Percentiles rank a stretch among this genome's conserved stretches.
Evolutionary conservation across 2,888 invertebrate genomes (phyloP).

Genomic region (Pollenia amentaria): DNA sequence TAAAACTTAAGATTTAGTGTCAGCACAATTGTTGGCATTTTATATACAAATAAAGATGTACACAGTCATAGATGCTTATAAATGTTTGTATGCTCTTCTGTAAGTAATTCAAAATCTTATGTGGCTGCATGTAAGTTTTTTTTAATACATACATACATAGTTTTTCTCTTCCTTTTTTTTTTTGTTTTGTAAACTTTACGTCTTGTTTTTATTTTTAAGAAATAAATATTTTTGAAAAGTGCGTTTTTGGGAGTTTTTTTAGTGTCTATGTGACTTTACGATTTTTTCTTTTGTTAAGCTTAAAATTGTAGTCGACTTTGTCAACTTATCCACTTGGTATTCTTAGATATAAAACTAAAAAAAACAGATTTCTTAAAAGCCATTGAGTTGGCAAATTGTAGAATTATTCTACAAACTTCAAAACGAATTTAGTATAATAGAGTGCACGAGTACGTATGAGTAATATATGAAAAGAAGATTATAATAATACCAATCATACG

Average conservation of each 20-base stretch:
- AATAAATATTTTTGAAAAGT: slow-evolving; percentile 45
- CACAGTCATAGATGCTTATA: slow-evolving; percentile 2
- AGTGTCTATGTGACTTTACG: slow-evolving; percentile 27
- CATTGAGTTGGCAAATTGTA: slow-evolving; percentile 14
- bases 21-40: slow-evolving; percentile 70
- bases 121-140: neutral
- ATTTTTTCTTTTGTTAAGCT: slow-evolving; percentile 30
- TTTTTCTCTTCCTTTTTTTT: neutral
- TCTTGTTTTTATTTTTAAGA: slow-evolving; percentile 14
- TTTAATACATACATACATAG: neutral
- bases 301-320: slow-evolving; percentile 17
- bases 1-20: slow-evolving; percentile 73
- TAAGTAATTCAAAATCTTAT: slow-evolving; percentile 19
- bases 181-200: neutral
- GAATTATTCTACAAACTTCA: too few species aligned
- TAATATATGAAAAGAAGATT: neutral
- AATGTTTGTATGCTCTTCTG: neutral
- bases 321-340: slow-evolving; percentile 20
- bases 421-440: too few species aligned
- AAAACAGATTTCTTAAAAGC: slow-evolving; percentile 9
- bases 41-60: slow-evolving; percentile 41
- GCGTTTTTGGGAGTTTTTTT: slow-evolving; percentile 20
- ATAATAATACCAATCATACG: slow-evolving; percentile 16
- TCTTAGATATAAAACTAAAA: neutral
- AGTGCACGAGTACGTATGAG: neutral